A percentile compares a stretch with the other conserved stretches of the same genome.
Conservation (phyloP, 2,888 invertebrate genomes). For the Cecidostiba fungosa region DNA sequence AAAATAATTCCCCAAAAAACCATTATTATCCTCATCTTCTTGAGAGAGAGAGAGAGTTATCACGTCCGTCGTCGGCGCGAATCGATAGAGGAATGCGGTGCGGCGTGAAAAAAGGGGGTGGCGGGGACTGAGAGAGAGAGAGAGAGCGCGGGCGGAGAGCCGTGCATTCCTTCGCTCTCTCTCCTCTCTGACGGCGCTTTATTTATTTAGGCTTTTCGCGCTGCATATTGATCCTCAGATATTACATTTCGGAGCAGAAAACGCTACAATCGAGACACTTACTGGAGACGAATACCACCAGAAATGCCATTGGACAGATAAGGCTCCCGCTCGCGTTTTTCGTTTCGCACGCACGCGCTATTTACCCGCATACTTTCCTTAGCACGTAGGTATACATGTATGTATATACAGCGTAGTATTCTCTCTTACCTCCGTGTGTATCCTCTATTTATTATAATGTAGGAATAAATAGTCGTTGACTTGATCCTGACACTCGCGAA, state of each 20-base stretch:
- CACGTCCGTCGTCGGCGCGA: constrained; percentile 69
- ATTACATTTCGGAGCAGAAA: neutral
- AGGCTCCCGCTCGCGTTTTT: constrained; percentile 3
- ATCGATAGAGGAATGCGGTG: constrained; percentile 79
- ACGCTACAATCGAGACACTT: neutral
- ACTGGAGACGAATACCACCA: constrained; percentile 1
- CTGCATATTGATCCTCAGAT: neutral
- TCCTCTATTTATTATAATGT: neutral
- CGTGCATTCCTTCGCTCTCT: constrained; percentile 59
- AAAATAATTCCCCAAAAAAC: neutral
- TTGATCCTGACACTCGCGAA: neutral
- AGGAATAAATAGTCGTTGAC: neutral
- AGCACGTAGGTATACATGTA: neutral
- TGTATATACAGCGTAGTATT: neutral
- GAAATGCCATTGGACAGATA: neutral
- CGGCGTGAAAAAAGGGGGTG: constrained; percentile 73
- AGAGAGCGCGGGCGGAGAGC: constrained; percentile 40
- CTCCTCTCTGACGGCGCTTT: constrained; percentile 25
- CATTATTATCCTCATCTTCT: neutral
- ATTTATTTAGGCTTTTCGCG: constrained; percentile 1
- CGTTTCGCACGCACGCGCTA: constrained; percentile 4
- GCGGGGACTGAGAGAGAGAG: constrained; percentile 54
- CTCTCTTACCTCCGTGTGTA: neutral
- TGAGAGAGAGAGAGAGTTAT: constrained; percentile 44
- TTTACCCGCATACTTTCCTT: neutral